Conservation (phyloP, 2,113 vertebrate genomes). For the Pteropus alecto region DNA sequence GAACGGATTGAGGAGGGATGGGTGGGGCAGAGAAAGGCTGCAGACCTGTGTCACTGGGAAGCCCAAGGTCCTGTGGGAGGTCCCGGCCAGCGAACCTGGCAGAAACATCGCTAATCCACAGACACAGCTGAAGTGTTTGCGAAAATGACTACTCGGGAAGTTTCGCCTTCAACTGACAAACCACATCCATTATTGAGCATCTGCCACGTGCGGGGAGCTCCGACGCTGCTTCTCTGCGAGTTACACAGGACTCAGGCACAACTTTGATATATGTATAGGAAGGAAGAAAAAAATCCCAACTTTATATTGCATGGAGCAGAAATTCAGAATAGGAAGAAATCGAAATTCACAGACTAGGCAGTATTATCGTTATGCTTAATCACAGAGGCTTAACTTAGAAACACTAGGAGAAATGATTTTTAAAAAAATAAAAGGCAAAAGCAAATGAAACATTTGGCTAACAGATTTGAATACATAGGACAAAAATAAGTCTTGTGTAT, state of each 20-base stretch:
- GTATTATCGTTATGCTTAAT: neutral
- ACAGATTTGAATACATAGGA: neutral
- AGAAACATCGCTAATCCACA: neutral
- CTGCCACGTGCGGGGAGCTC: neutral
- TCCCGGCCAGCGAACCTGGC: neutral
- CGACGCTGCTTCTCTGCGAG: neutral
- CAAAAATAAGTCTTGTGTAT: neutral
- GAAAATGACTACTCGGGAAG: neutral
- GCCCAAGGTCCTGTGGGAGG: neutral
- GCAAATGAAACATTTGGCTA: neutral
- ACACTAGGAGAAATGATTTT: neutral
- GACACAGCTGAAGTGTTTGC: neutral
- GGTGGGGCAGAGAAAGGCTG: too few relatives aligned
- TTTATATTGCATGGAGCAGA: neutral
- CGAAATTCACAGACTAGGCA: neutral
- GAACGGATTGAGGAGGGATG: neutral
- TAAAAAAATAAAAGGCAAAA: conserved; percentile 30
- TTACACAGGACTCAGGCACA: neutral
- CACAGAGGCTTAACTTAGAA: neutral
- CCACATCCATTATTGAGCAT: neutral
- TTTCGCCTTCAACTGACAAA: neutral
- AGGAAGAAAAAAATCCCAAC: neutral
- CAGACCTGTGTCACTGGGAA: neutral
- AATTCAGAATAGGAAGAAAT: neutral
- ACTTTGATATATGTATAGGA: neutral